A percentile compares a stretch with the other conserved stretches of the same genome.
phyloP scores from a whole-genome alignment of 2,888 invertebrate genomes.

The Prenolepis imparis region DNA sequence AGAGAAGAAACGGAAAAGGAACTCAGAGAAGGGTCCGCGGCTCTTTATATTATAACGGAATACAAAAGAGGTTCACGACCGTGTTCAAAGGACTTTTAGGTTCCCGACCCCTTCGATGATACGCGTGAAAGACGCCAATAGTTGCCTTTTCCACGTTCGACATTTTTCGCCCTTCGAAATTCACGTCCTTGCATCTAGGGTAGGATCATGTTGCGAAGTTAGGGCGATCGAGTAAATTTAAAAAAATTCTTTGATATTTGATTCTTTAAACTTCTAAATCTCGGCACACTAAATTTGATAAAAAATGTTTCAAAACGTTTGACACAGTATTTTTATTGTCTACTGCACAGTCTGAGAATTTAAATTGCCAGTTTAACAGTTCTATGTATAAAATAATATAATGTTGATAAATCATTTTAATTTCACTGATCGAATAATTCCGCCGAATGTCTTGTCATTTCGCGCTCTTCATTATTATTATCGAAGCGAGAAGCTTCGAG shows the following conservation, averaged over 20 bases:
- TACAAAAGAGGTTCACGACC: slow-evolving; percentile 63
- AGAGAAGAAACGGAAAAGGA: slow-evolving; percentile 25
- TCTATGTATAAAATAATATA: neutral
- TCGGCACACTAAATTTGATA: neutral
- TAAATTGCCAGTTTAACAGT: neutral
- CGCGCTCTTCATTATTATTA: slow-evolving; percentile 7
- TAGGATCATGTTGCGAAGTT: slow-evolving; percentile 15
- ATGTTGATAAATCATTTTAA: neutral
- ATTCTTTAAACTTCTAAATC: neutral
- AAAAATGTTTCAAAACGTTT: neutral
- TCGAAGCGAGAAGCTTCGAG: slow-evolving; percentile 28
- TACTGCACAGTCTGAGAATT: neutral
- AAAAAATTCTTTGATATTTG: neutral
- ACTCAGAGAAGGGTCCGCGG: slow-evolving; percentile 21
- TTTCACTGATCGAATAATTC: slow-evolving; percentile 24
- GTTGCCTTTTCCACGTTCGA: slow-evolving; percentile 34
- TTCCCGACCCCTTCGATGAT: slow-evolving; percentile 57
- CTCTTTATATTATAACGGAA: slow-evolving; percentile 53
- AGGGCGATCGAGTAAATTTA: neutral
- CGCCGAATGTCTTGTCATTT: slow-evolving; percentile 15
- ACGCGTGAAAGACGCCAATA: slow-evolving; percentile 43
- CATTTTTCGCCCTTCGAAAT: slow-evolving; percentile 28
- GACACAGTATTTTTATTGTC: neutral
- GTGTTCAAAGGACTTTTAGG: slow-evolving; percentile 57
- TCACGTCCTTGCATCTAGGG: neutral